A percentile compares a stretch with the other conserved stretches of the same genome.
phyloP scores from a whole-genome alignment of 2,113 vertebrate species.

The Lethenteron camtschaticum region DNA sequence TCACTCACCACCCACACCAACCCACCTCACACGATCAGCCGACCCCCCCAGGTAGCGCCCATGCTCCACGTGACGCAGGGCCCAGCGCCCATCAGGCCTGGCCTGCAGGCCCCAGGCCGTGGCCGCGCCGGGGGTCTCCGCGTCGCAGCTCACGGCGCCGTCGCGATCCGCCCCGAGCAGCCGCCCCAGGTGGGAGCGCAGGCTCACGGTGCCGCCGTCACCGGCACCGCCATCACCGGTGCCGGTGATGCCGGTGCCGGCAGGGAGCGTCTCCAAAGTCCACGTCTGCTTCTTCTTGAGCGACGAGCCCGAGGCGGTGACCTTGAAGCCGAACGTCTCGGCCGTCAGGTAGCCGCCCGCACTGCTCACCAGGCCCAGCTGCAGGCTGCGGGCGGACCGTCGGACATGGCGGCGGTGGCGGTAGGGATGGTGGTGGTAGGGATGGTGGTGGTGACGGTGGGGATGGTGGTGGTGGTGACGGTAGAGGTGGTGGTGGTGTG shows the following conservation, averaged over 20 bases:
- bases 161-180: constrained; percentile 93
- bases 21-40: no score
- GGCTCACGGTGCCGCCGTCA: constrained; percentile 33
- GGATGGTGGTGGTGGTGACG: no score
- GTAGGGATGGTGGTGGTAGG: no score
- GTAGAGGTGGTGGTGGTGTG: no score
- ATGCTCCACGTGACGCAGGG: background rate
- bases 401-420: no score
- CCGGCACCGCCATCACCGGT: constrained; percentile 33
- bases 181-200: constrained; percentile 76
- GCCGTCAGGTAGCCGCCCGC: constrained; percentile 89
- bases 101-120: no score
- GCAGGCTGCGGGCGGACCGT: constrained; percentile 24
- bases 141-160: constrained; percentile 65
- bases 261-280: constrained; percentile 68
- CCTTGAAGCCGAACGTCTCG: constrained; percentile 85
- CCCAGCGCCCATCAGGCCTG: background rate
- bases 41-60: background rate
- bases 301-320: constrained; percentile 80
- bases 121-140: constrained; percentile 37
- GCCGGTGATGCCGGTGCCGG: no score
- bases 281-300: constrained; percentile 99
- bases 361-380: constrained; percentile 90
- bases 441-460: no score
- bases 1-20: no score